These are phyloP conservation scores for Myanophis thanlyinensis DNA, from an alignment of 2,113 vertebrate species.

Conservation along the genomic window DNA sequence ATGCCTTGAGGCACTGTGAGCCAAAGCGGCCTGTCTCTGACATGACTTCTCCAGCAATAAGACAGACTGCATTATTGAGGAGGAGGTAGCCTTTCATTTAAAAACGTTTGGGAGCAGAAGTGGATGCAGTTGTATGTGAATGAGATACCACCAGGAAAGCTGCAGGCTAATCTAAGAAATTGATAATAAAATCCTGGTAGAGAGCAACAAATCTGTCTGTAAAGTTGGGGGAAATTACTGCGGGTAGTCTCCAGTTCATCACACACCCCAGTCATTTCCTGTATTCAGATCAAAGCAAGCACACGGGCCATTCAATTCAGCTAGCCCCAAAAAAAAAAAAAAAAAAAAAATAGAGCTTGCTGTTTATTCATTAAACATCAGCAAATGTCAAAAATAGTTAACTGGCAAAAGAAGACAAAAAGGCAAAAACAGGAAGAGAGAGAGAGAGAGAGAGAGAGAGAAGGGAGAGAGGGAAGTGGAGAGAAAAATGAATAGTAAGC, in stretches of 20 bases:
- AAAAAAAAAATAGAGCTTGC: background rate
- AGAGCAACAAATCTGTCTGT: background rate
- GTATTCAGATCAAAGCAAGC: background rate
- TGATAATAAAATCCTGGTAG: background rate
- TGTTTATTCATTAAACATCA: background rate
- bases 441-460: background rate
- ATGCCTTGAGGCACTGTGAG: background rate
- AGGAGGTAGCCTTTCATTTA: background rate
- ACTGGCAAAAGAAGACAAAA: background rate
- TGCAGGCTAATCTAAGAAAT: background rate
- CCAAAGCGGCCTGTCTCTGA: background rate
- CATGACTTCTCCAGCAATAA: background rate
- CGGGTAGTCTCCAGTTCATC: background rate
- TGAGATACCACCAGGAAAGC: background rate
- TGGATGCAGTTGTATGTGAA: background rate
- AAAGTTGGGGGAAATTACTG: background rate
- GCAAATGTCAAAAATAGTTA: background rate
- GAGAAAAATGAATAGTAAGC: background rate
- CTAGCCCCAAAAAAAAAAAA: background rate
- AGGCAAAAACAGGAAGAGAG: background rate
- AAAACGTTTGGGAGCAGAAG: background rate
- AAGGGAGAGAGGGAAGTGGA: rapidly evolving
- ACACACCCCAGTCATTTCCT: background rate
- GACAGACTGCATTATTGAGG: background rate
- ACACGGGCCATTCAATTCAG: background rate